Evolutionary conservation across 1,140 invertebrate species (phyloP), one percentile per base, ranked within the genome.

Genomic region (Aphelenchoides besseyi): DNA sequence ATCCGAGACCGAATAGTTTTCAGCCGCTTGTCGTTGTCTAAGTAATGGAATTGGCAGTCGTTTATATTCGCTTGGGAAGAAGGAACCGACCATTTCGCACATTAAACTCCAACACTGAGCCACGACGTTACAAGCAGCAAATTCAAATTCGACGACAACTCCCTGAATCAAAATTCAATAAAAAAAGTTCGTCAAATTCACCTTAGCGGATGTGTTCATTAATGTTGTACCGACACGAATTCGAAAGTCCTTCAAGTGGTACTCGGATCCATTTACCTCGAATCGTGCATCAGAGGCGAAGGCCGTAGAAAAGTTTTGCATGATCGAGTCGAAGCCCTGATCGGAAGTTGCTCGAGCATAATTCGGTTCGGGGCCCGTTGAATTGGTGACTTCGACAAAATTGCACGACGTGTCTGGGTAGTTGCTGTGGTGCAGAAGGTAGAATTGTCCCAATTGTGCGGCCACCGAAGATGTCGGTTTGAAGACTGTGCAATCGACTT

Each of bases 181-280:
- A 72, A 32, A 37, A 59, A 59, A 18, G 23, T n/a, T n/a, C n/a
- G n/a, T n/a, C n/a, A 68, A 68, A 68, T 67, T 78, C 2, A 77
- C 74, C 28, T 52, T 63, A 23, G 77, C 32, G 28, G 74, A 52
- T 29, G 67, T 35, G n/a, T 73, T 67, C 18, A 61, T 55, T 26
- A 37, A 29, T 33, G 72, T 77, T 28, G 77, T 79, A 18, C 75
- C 75, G 35, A 76, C 76, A 3, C 75, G 72, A n/a, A 76, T 35
- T 18, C 75, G 73, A 32, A 76, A 76, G 29, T 76, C 75, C 55
- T 75, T 75, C 28, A 75, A 52, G 30, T 30, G 54, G 32, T 79
- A 76, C 35, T 76, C 75, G 33, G 75, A 69, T 2, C 75, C 75
- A 35, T 57, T 70, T 12, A 76, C 18, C 55, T 79, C 75, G 55